phyloP scores from a whole-genome alignment of 1,140 invertebrate species.

The Coptotermes formosanus region DNA sequence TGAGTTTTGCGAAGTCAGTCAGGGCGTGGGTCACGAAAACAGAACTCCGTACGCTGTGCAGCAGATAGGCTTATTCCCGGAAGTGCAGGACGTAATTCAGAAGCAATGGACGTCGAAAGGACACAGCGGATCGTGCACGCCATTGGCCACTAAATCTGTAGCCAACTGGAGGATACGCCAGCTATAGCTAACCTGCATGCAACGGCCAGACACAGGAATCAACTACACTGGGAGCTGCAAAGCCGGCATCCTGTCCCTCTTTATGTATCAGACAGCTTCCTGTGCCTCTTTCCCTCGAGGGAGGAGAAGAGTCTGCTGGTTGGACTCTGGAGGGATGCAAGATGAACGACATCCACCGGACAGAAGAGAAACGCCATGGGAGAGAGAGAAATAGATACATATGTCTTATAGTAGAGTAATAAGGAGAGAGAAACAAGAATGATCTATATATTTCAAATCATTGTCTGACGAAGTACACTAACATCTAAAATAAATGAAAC shows the following conservation, averaged over 20 bases:
- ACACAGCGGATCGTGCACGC: not conserved
- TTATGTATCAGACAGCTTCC: not conserved
- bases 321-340: conserved; percentile 9
- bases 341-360: not conserved
- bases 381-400: not conserved
- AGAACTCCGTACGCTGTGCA: not conserved
- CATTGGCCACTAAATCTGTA: conserved; percentile 3
- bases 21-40: not conserved
- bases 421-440: not conserved
- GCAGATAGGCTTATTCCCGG: not conserved
- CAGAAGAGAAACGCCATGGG: not conserved
- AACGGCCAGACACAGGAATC: not conserved
- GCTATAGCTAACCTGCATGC: not conserved
- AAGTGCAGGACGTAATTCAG: not conserved
- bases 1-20: not conserved
- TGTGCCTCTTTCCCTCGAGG: not conserved
- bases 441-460: not conserved
- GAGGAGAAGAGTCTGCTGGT: not conserved
- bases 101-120: not conserved
- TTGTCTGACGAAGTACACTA: not conserved
- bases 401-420: not conserved
- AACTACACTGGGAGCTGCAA: not conserved
- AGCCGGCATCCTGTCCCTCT: no score
- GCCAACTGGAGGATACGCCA: not conserved
- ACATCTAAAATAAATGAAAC: not conserved